Evolutionary conservation across 2,888 invertebrate species (phyloP).

Genomic region (Idaea aversata): DNA sequence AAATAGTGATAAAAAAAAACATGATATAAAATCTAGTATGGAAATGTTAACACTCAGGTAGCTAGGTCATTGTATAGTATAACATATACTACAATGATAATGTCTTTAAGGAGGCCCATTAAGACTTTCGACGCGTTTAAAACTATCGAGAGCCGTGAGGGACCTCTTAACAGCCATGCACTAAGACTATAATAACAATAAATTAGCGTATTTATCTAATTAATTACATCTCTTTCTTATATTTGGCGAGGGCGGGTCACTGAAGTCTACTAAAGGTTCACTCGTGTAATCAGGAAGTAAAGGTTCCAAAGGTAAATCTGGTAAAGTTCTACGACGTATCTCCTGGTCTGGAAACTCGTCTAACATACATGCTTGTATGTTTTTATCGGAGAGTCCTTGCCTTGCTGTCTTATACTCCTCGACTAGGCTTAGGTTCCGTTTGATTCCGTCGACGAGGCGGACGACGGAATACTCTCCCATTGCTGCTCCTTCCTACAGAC

Average conservation of each 20-base stretch:
- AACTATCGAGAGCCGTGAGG: not conserved
- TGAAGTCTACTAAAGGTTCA: slow-evolving; percentile 40
- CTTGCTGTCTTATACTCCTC: slow-evolving; percentile 67
- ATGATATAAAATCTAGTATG: slow-evolving; percentile 77
- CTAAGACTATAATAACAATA: slow-evolving; percentile 31
- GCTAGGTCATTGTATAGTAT: slow-evolving; percentile 59
- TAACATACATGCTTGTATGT: slow-evolving; percentile 63
- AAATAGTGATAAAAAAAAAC: slow-evolving; percentile 68
- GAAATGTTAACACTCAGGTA: slow-evolving; percentile 76
- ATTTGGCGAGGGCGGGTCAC: slow-evolving; percentile 58
- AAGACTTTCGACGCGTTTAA: not conserved
- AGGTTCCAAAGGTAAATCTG: slow-evolving; percentile 45
- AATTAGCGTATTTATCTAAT: slow-evolving; percentile 2
- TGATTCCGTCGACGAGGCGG: slow-evolving; percentile 70
- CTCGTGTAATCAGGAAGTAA: slow-evolving; percentile 48
- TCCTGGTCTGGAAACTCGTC: slow-evolving; percentile 62
- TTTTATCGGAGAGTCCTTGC: slow-evolving; percentile 64
- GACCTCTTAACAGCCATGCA: slow-evolving; percentile 45
- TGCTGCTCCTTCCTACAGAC: slow-evolving; percentile 69
- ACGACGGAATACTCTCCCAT: slow-evolving; percentile 76
- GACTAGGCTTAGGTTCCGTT: slow-evolving; percentile 66
- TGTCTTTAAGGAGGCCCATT: slow-evolving; percentile 20
- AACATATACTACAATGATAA: slow-evolving; percentile 27
- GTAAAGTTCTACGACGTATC: slow-evolving; percentile 47
- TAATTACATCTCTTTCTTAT: slow-evolving; percentile 51